These are phyloP conservation scores for Achatina immaculata DNA, from an alignment of 1,140 invertebrate genomes.

Conservation along the genomic window DNA sequence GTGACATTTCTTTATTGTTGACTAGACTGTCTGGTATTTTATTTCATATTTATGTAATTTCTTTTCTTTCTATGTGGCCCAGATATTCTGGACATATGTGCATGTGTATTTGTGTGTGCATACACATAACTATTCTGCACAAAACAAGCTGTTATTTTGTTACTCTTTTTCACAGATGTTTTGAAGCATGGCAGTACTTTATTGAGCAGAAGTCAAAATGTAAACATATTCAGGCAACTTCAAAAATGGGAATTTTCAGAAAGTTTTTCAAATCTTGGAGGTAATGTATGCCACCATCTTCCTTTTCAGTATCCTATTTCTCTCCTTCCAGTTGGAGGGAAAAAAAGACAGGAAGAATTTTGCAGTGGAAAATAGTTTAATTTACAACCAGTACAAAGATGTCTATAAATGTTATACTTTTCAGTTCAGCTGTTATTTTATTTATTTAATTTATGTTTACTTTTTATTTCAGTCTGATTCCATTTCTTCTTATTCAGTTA, in stretches of 20 bases:
- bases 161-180: neutral
- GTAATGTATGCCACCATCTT: neutral
- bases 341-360: neutral
- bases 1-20: too few relatives aligned
- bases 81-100: neutral
- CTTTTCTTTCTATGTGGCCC: neutral
- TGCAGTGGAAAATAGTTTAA: neutral
- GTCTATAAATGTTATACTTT: neutral
- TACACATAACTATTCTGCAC: too few relatives aligned
- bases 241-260: neutral
- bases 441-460: neutral
- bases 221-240: neutral
- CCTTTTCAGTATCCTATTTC: neutral
- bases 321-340: neutral
- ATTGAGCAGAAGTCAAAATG: constrained; percentile 4
- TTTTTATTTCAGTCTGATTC: neutral
- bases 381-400: neutral
- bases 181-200: neutral
- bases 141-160: too few relatives aligned
- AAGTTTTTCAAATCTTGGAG: constrained; percentile 8
- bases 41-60: too few relatives aligned
- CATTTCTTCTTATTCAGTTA: too few relatives aligned
- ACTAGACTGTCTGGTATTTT: too few relatives aligned
- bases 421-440: neutral
- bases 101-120: too few relatives aligned